These are phyloP conservation scores for Leptopterna dolabrata DNA, from an alignment of 2,888 invertebrate genomes.

Conservation along the genomic window DNA sequence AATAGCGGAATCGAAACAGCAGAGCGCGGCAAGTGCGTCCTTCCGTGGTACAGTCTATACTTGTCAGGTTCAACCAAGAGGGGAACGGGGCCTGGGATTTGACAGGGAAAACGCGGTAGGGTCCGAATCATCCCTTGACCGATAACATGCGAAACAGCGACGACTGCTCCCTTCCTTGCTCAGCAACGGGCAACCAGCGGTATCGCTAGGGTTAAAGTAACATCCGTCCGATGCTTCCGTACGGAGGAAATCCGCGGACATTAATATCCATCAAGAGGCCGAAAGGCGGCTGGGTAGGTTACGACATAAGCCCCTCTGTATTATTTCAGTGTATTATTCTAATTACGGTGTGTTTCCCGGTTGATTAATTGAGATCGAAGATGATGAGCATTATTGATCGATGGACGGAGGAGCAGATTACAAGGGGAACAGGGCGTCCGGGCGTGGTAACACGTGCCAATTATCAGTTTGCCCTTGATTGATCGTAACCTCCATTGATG, in stretches of 20 bases:
- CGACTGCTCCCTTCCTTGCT: neutral
- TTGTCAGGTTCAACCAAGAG: neutral
- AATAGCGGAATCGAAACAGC: neutral
- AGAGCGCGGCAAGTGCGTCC: neutral
- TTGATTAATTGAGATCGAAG: conserved; percentile 56
- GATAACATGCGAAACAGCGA: neutral
- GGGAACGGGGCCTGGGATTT: neutral
- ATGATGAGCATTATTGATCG: conserved; percentile 53
- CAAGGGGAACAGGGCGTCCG: conserved; percentile 33
- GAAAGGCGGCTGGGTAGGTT: neutral
- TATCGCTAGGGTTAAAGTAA: neutral
- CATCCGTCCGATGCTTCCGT: neutral
- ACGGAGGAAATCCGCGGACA: neutral
- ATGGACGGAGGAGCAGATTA: conserved; percentile 36
- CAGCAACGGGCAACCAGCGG: neutral
- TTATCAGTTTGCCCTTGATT: conserved; percentile 53
- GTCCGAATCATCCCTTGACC: neutral
- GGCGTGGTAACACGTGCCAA: conserved; percentile 42
- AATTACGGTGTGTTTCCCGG: conserved; percentile 26
- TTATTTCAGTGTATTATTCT: conserved; percentile 49
- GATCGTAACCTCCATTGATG: conserved; percentile 50
- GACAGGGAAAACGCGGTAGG: neutral
- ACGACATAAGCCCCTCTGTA: neutral
- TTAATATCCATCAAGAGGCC: conserved; percentile 27
- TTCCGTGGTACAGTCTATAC: neutral